These are phyloP conservation scores for Tetheella fluctuosa DNA, from an alignment of 2,888 invertebrate genomes.

Conservation along the genomic window DNA sequence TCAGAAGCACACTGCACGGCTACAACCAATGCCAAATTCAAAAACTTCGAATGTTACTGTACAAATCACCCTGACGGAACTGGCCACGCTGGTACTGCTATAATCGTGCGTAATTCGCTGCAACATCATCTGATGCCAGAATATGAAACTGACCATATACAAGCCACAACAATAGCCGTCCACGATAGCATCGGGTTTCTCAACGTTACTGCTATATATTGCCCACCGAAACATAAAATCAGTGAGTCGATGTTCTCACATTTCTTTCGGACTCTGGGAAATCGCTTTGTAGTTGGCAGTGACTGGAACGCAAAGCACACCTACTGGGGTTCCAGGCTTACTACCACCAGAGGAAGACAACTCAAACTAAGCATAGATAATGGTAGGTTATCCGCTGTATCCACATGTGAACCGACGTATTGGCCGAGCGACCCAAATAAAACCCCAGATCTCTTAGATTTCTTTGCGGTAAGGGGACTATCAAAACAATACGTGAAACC, in stretches of 20 bases:
- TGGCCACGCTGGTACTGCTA: constrained; percentile 23
- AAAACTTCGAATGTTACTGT: no score
- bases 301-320: constrained; percentile 31
- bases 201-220: no score
- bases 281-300: constrained; percentile 21
- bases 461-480: constrained; percentile 24
- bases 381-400: neutral
- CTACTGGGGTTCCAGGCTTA: constrained; percentile 21
- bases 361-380: constrained; percentile 7
- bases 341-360: constrained; percentile 15
- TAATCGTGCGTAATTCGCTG: constrained; percentile 17
- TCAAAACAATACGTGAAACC: constrained; percentile 3
- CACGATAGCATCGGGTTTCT: constrained; percentile 15
- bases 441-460: constrained; percentile 30
- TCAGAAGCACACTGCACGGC: no score
- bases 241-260: neutral
- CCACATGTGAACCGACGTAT: constrained; percentile 28
- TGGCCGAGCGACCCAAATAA: constrained; percentile 29
- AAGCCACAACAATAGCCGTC: constrained; percentile 23
- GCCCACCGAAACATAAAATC: constrained; percentile 29
- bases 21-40: no score
- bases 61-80: constrained; percentile 28
- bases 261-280: constrained; percentile 14
- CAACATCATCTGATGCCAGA: constrained; percentile 21
- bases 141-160: constrained; percentile 17